Base-by-base conservation (phyloP, 1,140 invertebrate genomes). In the Pachypeltis micranthus region DNA sequence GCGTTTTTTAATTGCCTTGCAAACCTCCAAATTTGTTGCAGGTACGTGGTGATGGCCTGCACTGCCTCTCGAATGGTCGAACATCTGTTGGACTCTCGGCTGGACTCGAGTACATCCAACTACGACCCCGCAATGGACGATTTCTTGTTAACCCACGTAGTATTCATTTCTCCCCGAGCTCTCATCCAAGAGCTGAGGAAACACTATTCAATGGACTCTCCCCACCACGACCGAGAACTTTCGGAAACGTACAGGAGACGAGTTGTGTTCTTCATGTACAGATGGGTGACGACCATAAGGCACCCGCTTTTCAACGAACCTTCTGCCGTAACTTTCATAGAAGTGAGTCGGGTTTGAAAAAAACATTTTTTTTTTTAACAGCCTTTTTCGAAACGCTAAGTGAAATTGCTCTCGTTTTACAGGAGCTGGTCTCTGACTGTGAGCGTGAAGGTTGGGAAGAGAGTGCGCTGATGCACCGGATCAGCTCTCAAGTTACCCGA, bases 1-100 rank as follows among this genome's bases (percentile, higher is more conserved):
- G n/a, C n/a, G n/a, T n/a, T n/a, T n/a, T n/a, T n/a, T n/a, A n/a
- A n/a, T n/a, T n/a, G n/a, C n/a, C n/a, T n/a, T n/a, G n/a, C n/a
- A n/a, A n/a, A n/a, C n/a, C n/a, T n/a, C n/a, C n/a, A n/a, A n/a
- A n/a, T n/a, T n/a, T n/a, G 12, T 63, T 21, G 1, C 70, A 91
- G 88, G 75, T 93, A 93, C 73, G 90, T 86, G 68, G 88, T 93
- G 31, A 91, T 93, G 85, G 87, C 90, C 62, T 91, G 90, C 31
- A 89, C 87, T 44, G 85, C 90, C 24, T 85, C 87, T 70, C 93
- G 93, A 74, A 91, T 92, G 83, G 74, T 93, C 64, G 90, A 93
- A 75, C 87, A 92, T 75, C 77, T 93, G 21, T 75, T 93, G 60
- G 90, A 93, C 73, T 92, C 88, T 23, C 76, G 88, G 66, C 83